These are phyloP conservation scores for Drosophila demipolita DNA, from an alignment of 2,888 invertebrate genomes.

Conservation along the genomic window DNA sequence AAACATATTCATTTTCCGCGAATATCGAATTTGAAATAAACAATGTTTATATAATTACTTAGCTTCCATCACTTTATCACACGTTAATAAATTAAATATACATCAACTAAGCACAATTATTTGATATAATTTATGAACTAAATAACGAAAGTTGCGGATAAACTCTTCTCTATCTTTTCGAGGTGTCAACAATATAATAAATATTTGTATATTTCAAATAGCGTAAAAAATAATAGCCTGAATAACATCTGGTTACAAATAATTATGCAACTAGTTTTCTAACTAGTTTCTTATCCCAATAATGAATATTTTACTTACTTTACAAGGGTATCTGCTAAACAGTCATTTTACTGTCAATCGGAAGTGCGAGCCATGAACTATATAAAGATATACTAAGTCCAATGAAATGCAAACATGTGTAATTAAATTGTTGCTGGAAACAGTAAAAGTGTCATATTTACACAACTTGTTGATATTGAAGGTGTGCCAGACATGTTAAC, in stretches of 20 bases:
- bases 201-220: background rate
- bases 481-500: conserved; percentile 65
- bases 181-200: background rate
- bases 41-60: background rate
- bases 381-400: conserved; percentile 6
- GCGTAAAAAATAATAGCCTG: background rate
- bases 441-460: conserved; percentile 35
- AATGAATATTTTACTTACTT: background rate
- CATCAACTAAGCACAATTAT: background rate
- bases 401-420: conserved; percentile 34
- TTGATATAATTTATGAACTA: background rate
- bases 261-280: background rate
- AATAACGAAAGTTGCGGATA: background rate
- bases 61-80: background rate
- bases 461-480: conserved; percentile 19
- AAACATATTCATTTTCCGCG: background rate
- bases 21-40: background rate
- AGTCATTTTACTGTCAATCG: background rate
- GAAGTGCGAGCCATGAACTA: background rate
- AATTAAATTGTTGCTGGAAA: conserved; percentile 44
- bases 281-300: background rate
- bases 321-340: background rate
- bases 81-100: background rate
- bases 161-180: background rate
- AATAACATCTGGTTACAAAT: background rate